Percentiles rank a stretch among this genome's conserved stretches.
Evolutionary conservation across 2,888 invertebrate species (phyloP).

Genomic region (Nycteola revayana): DNA sequence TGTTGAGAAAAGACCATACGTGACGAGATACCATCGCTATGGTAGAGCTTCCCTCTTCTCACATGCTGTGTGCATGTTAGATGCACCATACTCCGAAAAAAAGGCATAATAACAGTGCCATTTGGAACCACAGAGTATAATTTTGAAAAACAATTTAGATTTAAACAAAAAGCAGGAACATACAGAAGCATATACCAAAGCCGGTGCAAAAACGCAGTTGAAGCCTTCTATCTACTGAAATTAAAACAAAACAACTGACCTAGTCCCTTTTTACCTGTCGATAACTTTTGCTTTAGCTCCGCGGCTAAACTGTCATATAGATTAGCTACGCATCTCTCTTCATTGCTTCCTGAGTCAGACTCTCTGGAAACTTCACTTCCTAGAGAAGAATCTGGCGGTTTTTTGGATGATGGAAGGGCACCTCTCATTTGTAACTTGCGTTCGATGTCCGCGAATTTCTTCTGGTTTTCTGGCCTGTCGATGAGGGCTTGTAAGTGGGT

Average conservation of each 20-base stretch:
- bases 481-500: conserved; percentile 91
- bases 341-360: conserved; percentile 86
- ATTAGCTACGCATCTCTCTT: conserved; percentile 87
- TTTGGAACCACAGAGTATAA: too few species aligned
- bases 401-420: conserved; percentile 82
- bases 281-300: conserved; percentile 87
- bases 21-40: too few species aligned
- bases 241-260: conserved; percentile 60
- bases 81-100: too few species aligned
- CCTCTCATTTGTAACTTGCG: conserved; percentile 77
- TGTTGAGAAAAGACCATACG: too few species aligned
- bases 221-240: conserved; percentile 47
- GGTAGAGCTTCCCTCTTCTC: too few species aligned
- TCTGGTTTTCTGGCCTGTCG: conserved; percentile 91
- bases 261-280: conserved; percentile 79
- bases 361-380: conserved; percentile 89
- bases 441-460: conserved; percentile 92
- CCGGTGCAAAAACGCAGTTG: conserved; percentile 33
- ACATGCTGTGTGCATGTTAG: too few species aligned
- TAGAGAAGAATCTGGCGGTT: conserved; percentile 87
- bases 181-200: conserved; percentile 31
- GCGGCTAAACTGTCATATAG: conserved; percentile 96
- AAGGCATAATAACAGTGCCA: too few species aligned
- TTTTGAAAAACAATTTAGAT: too few species aligned
- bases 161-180: not conserved